A percentile compares a stretch with the other conserved stretches of the same genome.
Conservation (phyloP, 2,113 vertebrate genomes). For the Peromyscus maniculatus region DNA sequence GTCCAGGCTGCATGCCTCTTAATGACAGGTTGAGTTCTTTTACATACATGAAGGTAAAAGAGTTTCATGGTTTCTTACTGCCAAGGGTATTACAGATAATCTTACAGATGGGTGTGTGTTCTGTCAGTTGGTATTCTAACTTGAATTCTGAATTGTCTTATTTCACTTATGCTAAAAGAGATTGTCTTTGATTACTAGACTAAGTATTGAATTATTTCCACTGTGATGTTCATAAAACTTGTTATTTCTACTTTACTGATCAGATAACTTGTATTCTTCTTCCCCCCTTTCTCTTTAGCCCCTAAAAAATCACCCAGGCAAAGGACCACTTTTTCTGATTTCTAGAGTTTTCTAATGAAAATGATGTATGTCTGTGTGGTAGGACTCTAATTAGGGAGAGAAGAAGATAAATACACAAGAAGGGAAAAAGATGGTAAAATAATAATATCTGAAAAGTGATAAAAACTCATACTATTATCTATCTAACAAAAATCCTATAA, state of each 20-base stretch:
- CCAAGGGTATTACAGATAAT: not conserved
- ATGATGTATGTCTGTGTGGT: too few relatives aligned
- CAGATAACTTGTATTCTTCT: not conserved
- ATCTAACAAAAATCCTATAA: too few relatives aligned
- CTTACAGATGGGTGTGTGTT: not conserved
- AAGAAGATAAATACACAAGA: too few relatives aligned
- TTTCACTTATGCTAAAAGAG: conserved; percentile 85
- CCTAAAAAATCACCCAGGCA: too few relatives aligned
- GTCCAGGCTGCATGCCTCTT: not conserved
- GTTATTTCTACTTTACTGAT: not conserved
- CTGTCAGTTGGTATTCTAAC: conserved; percentile 78
- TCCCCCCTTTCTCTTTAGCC: too few relatives aligned
- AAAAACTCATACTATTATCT: too few relatives aligned
- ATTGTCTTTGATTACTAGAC: conserved; percentile 89
- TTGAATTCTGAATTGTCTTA: conserved; percentile 85
- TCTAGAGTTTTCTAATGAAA: too few relatives aligned
- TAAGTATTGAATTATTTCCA: conserved; percentile 87
- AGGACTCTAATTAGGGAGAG: too few relatives aligned
- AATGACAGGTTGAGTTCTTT: not conserved
- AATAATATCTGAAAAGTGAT: not conserved
- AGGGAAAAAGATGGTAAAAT: not conserved
- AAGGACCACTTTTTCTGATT: too few relatives aligned
- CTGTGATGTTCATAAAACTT: conserved; percentile 85
- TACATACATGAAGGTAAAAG: not conserved
- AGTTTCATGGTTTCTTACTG: not conserved